These are phyloP conservation scores for Poeciliopsis gracilis DNA, from an alignment of 2,797 vertebrate genomes.

Conservation along the genomic window DNA sequence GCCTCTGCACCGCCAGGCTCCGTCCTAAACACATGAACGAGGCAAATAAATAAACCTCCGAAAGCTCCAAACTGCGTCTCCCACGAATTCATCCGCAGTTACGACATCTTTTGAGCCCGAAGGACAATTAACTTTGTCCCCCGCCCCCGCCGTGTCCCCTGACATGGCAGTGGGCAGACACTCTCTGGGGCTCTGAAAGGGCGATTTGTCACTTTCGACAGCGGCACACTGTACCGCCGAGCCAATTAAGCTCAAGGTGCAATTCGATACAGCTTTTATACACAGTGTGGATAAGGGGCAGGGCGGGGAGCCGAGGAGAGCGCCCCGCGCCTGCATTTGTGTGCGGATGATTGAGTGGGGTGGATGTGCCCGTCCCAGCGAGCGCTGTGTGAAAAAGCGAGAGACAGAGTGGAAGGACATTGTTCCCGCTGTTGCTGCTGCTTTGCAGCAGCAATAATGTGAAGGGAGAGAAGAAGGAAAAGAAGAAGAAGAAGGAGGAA, in stretches of 20 bases:
- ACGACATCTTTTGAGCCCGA: slow-evolving; percentile 76
- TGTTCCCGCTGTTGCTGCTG: slow-evolving; percentile 59
- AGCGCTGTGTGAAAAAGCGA: slow-evolving; percentile 52
- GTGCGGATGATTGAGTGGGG: slow-evolving; percentile 59
- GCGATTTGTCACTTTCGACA: slow-evolving; percentile 82
- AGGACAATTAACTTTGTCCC: slow-evolving; percentile 76
- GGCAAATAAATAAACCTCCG: slow-evolving; percentile 74
- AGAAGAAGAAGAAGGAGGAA: background rate
- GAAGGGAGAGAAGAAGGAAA: slow-evolving; percentile 27
- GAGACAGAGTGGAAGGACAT: slow-evolving; percentile 66
- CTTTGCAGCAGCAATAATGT: slow-evolving; percentile 61
- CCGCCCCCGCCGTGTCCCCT: slow-evolving; percentile 63
- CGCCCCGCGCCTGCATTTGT: slow-evolving; percentile 52
- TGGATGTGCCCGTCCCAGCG: slow-evolving; percentile 33
- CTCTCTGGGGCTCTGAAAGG: slow-evolving; percentile 76
- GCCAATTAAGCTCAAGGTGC: slow-evolving; percentile 82
- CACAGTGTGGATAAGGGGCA: slow-evolving; percentile 71
- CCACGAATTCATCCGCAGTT: slow-evolving; percentile 71
- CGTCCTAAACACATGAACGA: slow-evolving; percentile 66
- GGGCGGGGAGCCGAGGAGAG: slow-evolving; percentile 20
- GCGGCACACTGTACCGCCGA: slow-evolving; percentile 74
- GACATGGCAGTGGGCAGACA: slow-evolving; percentile 69
- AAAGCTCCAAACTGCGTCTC: slow-evolving; percentile 51
- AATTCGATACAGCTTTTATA: slow-evolving; percentile 83
- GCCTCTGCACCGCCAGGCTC: slow-evolving; percentile 42